Base-by-base conservation (phyloP, 2,888 invertebrate genomes). In the Noctua comes region DNA sequence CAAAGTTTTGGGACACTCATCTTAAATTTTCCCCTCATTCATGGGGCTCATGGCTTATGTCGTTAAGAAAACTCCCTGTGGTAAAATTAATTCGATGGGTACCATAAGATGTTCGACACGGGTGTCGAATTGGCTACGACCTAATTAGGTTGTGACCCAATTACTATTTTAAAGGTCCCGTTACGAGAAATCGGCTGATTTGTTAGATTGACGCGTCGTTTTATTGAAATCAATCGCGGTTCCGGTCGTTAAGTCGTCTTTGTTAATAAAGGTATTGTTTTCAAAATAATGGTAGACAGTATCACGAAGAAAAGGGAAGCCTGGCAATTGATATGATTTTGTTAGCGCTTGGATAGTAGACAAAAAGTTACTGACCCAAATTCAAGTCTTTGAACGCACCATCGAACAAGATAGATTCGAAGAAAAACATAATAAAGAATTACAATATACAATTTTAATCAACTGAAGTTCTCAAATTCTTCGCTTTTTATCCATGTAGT, bases 141-240 rank as follows among this genome's bases (percentile, higher is more conserved):
- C 94, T 94, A 95, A 95, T 96, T 96, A 95, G 93, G 91, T 92
- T 93, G 94, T 94, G 96, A 96, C 96, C 96, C 95, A 96, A 95
- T 95, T 96, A 93, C 93, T 83, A 91, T 93, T 95, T 94, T 93
- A 93, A 94, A 94, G 92, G 86, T 84, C 83, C 81, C 80, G 88
- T 88, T 88, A 88, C 89, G 89, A 90, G 90, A 91, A 92, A 93
- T 92, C 91, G 89, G 90, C 92, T 91, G 89, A 92, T 91, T 87
- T 85, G 78, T 87, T 77, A 87, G 91, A 90, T 92, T 93, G 90
- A 93, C 91, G 90, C 81, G 80, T 74, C 80, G 84, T 86, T 91
- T 89, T 87, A 90, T 76, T 76, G 80, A 69, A 74, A 86, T 88
- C 83, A 86, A 88, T 86, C 68, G 68, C 36, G 77, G 48, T 71